These are phyloP conservation scores for Esox niger DNA, from an alignment of 2,113 vertebrate genomes.

Conservation along the genomic window DNA sequence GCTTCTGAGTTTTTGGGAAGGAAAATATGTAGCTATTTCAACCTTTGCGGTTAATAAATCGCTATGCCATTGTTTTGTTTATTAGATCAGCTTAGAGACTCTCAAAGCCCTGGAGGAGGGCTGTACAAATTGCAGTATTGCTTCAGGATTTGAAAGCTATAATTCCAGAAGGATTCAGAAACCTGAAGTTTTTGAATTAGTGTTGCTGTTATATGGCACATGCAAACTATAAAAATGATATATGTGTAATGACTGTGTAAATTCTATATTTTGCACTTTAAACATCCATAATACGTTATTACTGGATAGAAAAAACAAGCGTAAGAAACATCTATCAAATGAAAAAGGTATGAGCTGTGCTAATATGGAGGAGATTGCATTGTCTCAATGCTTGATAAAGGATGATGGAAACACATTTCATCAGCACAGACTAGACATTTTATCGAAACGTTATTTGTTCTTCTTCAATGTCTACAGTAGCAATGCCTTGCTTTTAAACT, in stretches of 20 bases:
- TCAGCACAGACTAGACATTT: background rate
- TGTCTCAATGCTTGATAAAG: background rate
- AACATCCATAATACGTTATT: conserved; percentile 1
- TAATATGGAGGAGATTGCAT: background rate
- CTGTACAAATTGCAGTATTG: background rate
- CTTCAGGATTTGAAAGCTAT: background rate
- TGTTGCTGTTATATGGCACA: background rate
- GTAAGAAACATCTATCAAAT: background rate
- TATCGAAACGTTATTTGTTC: background rate
- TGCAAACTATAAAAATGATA: background rate
- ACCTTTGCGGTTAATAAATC: background rate
- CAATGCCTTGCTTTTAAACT: background rate
- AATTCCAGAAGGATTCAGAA: background rate
- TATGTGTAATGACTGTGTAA: background rate
- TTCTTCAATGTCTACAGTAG: background rate
- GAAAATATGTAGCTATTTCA: background rate
- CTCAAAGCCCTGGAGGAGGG: background rate
- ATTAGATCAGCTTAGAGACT: background rate
- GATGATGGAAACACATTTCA: background rate
- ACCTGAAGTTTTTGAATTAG: background rate
- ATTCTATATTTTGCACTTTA: background rate
- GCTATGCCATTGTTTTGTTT: background rate
- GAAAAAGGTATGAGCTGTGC: background rate
- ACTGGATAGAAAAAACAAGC: background rate
- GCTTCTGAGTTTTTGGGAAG: background rate